Conservation (phyloP, 2,888 invertebrate species). For the Dicyrtomina minuta region DNA sequence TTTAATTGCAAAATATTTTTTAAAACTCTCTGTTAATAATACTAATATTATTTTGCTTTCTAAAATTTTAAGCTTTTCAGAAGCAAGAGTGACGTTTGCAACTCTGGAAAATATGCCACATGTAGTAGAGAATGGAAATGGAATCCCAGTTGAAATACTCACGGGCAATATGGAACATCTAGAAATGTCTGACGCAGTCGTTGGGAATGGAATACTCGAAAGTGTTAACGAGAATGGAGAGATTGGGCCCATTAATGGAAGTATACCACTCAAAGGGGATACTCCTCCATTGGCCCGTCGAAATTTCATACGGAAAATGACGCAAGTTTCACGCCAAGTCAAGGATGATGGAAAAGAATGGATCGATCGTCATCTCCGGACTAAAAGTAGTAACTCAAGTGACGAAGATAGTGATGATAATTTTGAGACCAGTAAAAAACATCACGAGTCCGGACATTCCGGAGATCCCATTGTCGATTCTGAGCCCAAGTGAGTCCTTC, state of each 20-base stretch:
- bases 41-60: too few relatives aligned
- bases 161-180: background rate
- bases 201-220: background rate
- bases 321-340: conserved; percentile 44
- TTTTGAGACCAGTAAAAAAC: conserved; percentile 42
- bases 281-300: conserved; percentile 47
- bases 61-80: too few relatives aligned
- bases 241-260: background rate
- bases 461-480: background rate
- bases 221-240: conserved; percentile 3
- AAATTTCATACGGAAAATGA: conserved; percentile 48
- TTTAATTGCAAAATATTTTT: too few relatives aligned
- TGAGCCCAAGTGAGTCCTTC: background rate
- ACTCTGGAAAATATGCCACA: background rate
- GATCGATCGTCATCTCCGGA: conserved; percentile 43
- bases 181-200: background rate
- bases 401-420: conserved; percentile 47
- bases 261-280: conserved; percentile 48
- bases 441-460: background rate
- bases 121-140: conserved; percentile 6
- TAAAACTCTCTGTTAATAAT: too few relatives aligned
- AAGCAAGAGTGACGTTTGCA: conserved; percentile 32
- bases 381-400: conserved; percentile 36
- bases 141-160: conserved; percentile 3
- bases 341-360: conserved; percentile 51